Base-by-base conservation (phyloP, 2,888 invertebrate species). In the Platypus cylindrus region DNA sequence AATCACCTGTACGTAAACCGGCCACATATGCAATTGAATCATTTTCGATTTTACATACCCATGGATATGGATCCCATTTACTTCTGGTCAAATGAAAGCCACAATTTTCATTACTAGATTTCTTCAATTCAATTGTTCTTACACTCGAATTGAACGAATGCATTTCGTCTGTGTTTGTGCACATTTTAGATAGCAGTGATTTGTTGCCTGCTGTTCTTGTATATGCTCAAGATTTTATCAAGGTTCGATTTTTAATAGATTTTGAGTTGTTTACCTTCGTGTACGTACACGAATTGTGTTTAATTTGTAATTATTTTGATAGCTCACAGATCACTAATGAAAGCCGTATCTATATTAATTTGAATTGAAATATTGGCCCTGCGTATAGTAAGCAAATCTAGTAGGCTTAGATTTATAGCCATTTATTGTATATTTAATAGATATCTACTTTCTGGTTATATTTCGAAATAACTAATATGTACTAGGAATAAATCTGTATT, bases 61-160 rank as follows among this genome's bases (percentile, higher is more conserved):
- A 83, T 14, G 83, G 82, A 60, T 83, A 83, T 0, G 82, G 82
- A 59, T 83, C 83, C 81, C 81, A 83, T 39, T 80, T 71, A 4
- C 77, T 78, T 46, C 80, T 69, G 0, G 79, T 78, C 23, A 83
- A 62, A 41, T 81, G 69, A 55, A 83, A 82, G 1, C 83, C 83
- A 25, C 76, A 71, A 2, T 70, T 43, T 23, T 32, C 67, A 32
- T 70, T 67, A 26, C 71, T 68, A n/a, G n/a, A n/a, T 49, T 72
- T 71, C 3, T 71, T 69, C 2, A 78, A 63, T 45, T 70, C 67
- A 5, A 86, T 49, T 60, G 52, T 32, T 29, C 58, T 49, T 32
- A 56, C 47, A 7, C 49, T 44, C 16, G 57, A 50, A 45, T 46
- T 48, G 33, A 48, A 52, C n/a, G 25, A 7, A 17, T 54, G 52